Percentiles rank a stretch among this genome's conserved stretches.
Evolutionary conservation across 2,888 invertebrate genomes (phyloP).

Genomic region (Euclidia mi): DNA sequence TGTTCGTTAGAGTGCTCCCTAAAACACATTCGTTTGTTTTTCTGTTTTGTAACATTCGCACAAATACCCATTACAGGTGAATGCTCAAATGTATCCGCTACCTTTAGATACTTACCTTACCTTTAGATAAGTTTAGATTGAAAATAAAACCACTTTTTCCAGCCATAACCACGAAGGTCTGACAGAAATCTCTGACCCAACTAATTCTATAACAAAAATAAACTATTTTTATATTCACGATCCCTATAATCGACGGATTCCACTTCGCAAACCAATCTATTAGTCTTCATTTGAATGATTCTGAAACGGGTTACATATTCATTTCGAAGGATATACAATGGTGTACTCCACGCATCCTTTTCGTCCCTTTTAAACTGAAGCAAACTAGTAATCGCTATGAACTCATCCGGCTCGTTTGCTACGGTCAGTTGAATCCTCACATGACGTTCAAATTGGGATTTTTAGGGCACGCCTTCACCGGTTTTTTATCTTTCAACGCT

Average conservation of each 20-base stretch:
- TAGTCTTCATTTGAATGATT: not conserved
- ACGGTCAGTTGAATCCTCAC: not conserved
- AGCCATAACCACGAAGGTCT: too few relatives aligned
- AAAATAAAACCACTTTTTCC: too few relatives aligned
- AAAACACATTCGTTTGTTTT: too few relatives aligned
- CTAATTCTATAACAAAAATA: not conserved
- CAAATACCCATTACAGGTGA: too few relatives aligned
- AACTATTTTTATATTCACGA: not conserved
- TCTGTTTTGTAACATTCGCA: too few relatives aligned
- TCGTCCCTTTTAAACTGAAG: not conserved
- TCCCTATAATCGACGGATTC: not conserved
- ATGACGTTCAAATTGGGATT: conserved; percentile 4
- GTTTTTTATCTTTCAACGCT: too few relatives aligned
- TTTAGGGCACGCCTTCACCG: not conserved
- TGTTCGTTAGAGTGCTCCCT: too few relatives aligned
- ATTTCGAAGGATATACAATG: not conserved
- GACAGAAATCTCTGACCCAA: too few relatives aligned
- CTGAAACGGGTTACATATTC: not conserved
- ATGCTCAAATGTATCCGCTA: too few relatives aligned
- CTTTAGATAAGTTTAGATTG: too few relatives aligned
- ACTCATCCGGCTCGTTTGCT: not conserved
- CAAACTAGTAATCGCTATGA: conserved; percentile 1
- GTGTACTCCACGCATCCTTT: too few relatives aligned
- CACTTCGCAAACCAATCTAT: not conserved
- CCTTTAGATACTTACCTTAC: too few relatives aligned